Evolutionary conservation across 2,797 vertebrate species (phyloP), one percentile per base, ranked within the genome.

Genomic region (Argyrosomus regius): DNA sequence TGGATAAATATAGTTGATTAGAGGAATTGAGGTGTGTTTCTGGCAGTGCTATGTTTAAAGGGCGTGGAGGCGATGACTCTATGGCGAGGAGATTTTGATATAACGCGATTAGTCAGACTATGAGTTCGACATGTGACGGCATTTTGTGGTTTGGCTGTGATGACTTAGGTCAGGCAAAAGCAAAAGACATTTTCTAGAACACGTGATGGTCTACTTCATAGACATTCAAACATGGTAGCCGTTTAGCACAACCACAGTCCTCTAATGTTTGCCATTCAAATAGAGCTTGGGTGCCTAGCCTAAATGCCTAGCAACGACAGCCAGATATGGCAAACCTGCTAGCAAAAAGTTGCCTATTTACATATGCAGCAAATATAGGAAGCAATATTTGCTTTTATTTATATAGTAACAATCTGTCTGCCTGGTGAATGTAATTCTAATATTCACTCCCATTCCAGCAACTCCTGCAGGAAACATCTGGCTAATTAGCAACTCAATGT

Each of bases 31-130:
- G 85, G 83, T 57, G 87, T 81, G 83, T 80, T 71, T 49, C 43
- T 68, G 76, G 48, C 64, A 65, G 9, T 4, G 58, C 45, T 48
- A 0, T 26, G 9, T 43, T 66, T 70, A n/a, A 10, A 58, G 78
- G 91, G 88, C 0, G 88, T 89, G 90, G 86, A 75, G 45, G 57
- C 1, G 1, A 56, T 83, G 63, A 85, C 56, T 65, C 5, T 9
- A 59, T 14, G 71, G 45, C 4, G 2, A 50, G 9, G 59, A 64
- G 24, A 59, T 6, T 75, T 58, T 81, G 89, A 88, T 91, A 88
- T 87, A 81, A 63, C 3, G 0, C 3, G 24, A 84, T 72, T 71
- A 72, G 58, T 78, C 72, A 28, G 24, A 56, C 68, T 24, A 31
- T 65, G 41, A 1, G 67, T 72, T 75, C 11, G 7, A 35, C 14